These are phyloP conservation scores for Gallinago stenura DNA, from an alignment of 2,797 vertebrate genomes.

Conservation along the genomic window DNA sequence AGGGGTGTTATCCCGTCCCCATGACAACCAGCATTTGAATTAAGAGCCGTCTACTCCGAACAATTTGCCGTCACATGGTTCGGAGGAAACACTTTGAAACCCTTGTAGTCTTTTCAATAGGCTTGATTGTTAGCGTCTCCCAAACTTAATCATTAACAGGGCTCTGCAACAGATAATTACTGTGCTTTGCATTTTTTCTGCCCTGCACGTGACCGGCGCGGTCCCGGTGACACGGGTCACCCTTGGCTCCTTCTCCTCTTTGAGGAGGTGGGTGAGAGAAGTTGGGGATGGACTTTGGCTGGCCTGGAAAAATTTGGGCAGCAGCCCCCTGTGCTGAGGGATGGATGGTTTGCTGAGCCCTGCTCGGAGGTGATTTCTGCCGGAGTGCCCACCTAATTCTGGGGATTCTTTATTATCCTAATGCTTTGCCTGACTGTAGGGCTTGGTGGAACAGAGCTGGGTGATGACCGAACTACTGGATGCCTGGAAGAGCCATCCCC, in stretches of 20 bases:
- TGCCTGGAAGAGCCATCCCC: background rate
- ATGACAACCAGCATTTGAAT: slow-evolving; percentile 74
- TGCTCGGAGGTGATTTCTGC: accelerated
- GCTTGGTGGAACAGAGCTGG: background rate
- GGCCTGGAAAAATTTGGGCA: background rate
- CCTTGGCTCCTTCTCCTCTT: background rate
- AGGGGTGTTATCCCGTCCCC: slow-evolving; percentile 57
- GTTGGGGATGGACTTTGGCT: background rate
- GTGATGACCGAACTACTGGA: background rate
- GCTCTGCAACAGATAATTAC: slow-evolving; percentile 66
- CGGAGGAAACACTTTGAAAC: slow-evolving; percentile 68
- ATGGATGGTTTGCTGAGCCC: background rate
- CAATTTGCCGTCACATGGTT: slow-evolving; percentile 64
- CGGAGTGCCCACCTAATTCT: accelerated
- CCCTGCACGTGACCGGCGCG: background rate
- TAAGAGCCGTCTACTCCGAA: slow-evolving; percentile 53
- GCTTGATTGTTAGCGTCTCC: slow-evolving; percentile 65
- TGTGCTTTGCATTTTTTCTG: slow-evolving; percentile 29
- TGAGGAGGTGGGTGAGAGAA: background rate
- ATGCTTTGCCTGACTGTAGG: background rate
- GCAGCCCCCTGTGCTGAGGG: background rate
- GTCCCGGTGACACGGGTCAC: background rate
- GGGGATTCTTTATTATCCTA: background rate
- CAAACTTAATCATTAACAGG: slow-evolving; percentile 74
- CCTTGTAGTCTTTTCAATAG: slow-evolving; percentile 70